Base-by-base conservation (phyloP, 2,888 invertebrate genomes). In the Keiferia lycopersicella region DNA sequence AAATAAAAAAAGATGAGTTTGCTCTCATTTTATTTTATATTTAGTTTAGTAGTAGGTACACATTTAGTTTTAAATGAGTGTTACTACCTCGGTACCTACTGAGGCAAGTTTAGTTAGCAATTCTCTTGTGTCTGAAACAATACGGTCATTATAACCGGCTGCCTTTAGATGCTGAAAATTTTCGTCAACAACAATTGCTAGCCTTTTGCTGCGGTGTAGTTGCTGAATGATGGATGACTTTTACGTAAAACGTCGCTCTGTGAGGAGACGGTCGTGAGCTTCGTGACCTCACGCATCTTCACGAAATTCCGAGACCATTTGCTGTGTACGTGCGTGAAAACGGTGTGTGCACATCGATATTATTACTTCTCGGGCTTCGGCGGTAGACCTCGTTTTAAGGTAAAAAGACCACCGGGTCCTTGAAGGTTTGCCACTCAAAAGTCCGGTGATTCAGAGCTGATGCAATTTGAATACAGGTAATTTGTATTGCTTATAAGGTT, bases 241-340 rank as follows among this genome's bases (percentile, higher is more conserved):
- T 74, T 72, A 68, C 68, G 68, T 66, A 68, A 73, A 72, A 67
- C 67, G 69, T 70, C 71, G 66, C 68, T 64, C 51, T 66, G 67
- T 67, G 70, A 69, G 68, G 68, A 69, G 68, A 69, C 69, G 75
- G 76, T 79, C 83, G 83, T 82, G 82, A 73, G 72, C 73, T 69
- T 73, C 82, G 83, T 83, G 87, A 85, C 84, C 83, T 81, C 83
- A 82, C 81, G 82, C 80, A 80, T 84, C 82, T 81, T 81, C 73
- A 78, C 82, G 76, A 85, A 84, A 84, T 83, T 83, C 78, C 74
- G 72, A 80, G 77, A 78, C 82, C 80, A 85, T 86, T 84, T 79
- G 77, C 72, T 73, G 73, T 69, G 76, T 83, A 86, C 86, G 87
- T 86, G 88, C 87, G 81, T 87, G 81, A 84, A 87, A 83, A 82